A percentile compares a stretch with the other conserved stretches of the same genome.
Conservation (phyloP, 2,113 vertebrate species). For the Megatriorchis doriae region DNA sequence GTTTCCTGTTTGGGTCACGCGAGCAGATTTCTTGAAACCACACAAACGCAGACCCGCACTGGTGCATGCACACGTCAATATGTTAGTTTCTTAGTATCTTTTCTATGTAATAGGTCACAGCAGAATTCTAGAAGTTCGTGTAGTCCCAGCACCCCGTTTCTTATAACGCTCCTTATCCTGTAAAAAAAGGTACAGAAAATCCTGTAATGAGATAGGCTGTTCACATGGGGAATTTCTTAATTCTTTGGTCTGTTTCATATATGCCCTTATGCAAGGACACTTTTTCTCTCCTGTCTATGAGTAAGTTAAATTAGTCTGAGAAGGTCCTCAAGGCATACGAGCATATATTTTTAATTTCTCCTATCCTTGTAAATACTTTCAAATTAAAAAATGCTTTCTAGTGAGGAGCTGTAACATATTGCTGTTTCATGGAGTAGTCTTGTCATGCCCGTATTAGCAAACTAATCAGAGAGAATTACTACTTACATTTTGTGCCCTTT, state of each 20-base stretch:
- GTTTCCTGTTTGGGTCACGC: not conserved
- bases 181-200: not conserved
- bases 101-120: not conserved
- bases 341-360: not conserved
- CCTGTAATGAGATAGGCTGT: not conserved
- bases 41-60: rapidly evolving
- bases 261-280: not conserved
- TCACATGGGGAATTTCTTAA: not conserved
- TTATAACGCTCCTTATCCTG: not conserved
- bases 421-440: not conserved
- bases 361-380: not conserved
- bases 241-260: not conserved
- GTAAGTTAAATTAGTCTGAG: not conserved
- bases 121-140: not conserved
- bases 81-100: not conserved
- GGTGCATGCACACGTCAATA: rapidly evolving
- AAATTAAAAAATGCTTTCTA: not conserved
- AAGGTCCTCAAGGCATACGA: not conserved
- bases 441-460: not conserved
- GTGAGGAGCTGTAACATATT: not conserved
- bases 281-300: not conserved
- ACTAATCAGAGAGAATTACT: not conserved
- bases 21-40: not conserved
- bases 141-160: not conserved
- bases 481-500: not conserved